A percentile compares a stretch with the other conserved stretches of the same genome.
These are phyloP conservation scores for Lysiphlebus fabarum DNA, from an alignment of 1,140 invertebrate species.

Conservation along the genomic window DNA sequence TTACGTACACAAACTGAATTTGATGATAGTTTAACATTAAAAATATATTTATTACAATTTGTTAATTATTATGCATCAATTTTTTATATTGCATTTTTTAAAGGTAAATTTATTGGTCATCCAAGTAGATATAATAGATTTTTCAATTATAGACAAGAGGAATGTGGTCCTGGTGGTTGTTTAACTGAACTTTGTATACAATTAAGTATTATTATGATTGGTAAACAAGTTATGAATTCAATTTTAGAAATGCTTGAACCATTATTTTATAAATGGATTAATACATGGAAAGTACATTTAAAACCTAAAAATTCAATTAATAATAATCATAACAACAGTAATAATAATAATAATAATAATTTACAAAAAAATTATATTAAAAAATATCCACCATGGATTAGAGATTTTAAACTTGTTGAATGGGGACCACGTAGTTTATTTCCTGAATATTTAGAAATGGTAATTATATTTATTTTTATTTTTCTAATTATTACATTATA, in stretches of 20 bases:
- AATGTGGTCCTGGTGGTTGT: conserved; percentile 86
- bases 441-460: conserved; percentile 97
- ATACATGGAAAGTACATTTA: conserved; percentile 61
- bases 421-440: conserved; percentile 90
- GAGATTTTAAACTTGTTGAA: conserved; percentile 85
- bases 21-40: conserved; percentile 93
- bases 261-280: conserved; percentile 70
- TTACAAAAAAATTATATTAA: conserved; percentile 41
- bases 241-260: conserved; percentile 77
- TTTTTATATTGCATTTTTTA: conserved; percentile 98
- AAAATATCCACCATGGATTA: conserved; percentile 74
- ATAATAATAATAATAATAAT: too few relatives aligned
- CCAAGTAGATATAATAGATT: conserved; percentile 75
- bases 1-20: conserved; percentile 95
- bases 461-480: conserved; percentile 52
- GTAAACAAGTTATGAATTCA: conserved; percentile 92
- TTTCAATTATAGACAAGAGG: conserved; percentile 78
- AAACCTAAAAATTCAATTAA: conserved; percentile 50
- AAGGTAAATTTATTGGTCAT: conserved; percentile 88
- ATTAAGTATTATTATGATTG: conserved; percentile 92
- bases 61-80: conserved; percentile 98
- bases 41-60: conserved; percentile 97
- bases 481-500: conserved; percentile 10
- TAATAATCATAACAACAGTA: conserved; percentile 3
- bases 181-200: conserved; percentile 90